These are phyloP conservation scores for Ranitomeya imitator DNA, from an alignment of 2,113 vertebrate genomes.

Conservation along the genomic window DNA sequence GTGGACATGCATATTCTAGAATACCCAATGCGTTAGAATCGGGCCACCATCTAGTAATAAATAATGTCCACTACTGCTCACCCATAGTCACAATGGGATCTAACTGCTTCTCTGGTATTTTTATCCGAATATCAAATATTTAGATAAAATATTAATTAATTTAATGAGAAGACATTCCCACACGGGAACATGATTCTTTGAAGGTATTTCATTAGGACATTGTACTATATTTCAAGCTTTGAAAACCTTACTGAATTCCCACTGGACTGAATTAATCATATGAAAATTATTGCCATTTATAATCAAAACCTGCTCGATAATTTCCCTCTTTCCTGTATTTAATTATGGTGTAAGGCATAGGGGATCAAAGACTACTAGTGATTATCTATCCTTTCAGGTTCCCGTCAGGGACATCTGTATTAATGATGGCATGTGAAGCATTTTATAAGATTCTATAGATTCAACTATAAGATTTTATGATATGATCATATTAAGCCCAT, in stretches of 20 bases:
- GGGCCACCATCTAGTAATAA: too few species aligned
- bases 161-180: conserved; percentile 24
- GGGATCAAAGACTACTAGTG: conserved; percentile 53
- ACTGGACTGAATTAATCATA: conserved; percentile 48
- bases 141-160: conserved; percentile 41
- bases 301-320: conserved; percentile 57
- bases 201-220: conserved; percentile 49
- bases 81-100: background rate
- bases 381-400: conserved; percentile 44
- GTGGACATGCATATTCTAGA: too few species aligned
- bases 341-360: conserved; percentile 48
- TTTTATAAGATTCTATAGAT: background rate
- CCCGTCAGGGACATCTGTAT: conserved; percentile 27
- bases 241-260: conserved; percentile 49
- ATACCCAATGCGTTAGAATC: too few species aligned
- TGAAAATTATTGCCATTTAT: conserved; percentile 57
- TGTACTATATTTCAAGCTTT: conserved; percentile 25
- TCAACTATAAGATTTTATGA: background rate
- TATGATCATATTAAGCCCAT: background rate
- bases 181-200: conserved; percentile 41
- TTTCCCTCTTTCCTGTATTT: conserved; percentile 53
- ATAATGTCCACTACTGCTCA: background rate
- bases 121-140: conserved; percentile 43
- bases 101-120: background rate
- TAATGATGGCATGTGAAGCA: conserved; percentile 19